Evolutionary conservation across 2,113 vertebrate species (phyloP).

Genomic region (Rhynchomys soricoides): DNA sequence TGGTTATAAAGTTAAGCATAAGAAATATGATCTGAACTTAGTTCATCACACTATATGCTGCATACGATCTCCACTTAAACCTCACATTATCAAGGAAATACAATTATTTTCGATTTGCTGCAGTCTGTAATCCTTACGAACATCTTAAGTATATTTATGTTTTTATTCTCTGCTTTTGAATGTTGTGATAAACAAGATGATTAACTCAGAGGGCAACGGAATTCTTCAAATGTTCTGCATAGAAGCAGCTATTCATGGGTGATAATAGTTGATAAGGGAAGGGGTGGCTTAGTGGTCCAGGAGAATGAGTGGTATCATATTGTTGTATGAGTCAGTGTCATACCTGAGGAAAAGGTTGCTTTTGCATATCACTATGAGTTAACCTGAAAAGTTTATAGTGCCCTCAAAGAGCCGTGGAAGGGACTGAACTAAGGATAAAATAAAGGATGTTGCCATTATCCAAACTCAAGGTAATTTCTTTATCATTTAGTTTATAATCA

Average conservation of each 20-base stretch:
- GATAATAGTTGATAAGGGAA: background rate
- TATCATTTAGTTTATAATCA: slow-evolving; percentile 62
- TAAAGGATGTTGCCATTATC: slow-evolving; percentile 37
- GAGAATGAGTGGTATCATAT: background rate
- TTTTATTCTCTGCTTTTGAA: background rate
- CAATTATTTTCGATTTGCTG: background rate
- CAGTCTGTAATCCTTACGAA: background rate
- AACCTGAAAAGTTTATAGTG: background rate
- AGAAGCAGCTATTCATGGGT: background rate
- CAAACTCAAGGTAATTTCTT: slow-evolving; percentile 50
- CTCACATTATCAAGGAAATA: slow-evolving; percentile 7
- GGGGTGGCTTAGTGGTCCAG: background rate
- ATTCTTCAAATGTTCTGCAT: background rate
- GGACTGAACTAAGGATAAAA: slow-evolving; percentile 53
- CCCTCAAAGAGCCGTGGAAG: slow-evolving; percentile 3
- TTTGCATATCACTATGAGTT: background rate
- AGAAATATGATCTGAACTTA: background rate
- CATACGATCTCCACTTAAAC: background rate
- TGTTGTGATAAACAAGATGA: background rate
- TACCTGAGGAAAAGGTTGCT: slow-evolving; percentile 24
- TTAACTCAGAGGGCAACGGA: background rate
- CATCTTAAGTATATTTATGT: background rate
- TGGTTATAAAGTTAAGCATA: slow-evolving; percentile 21
- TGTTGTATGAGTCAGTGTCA: background rate
- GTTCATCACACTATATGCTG: background rate